Base-by-base conservation (phyloP, 2,888 invertebrate species). In the Erebia palarica region DNA sequence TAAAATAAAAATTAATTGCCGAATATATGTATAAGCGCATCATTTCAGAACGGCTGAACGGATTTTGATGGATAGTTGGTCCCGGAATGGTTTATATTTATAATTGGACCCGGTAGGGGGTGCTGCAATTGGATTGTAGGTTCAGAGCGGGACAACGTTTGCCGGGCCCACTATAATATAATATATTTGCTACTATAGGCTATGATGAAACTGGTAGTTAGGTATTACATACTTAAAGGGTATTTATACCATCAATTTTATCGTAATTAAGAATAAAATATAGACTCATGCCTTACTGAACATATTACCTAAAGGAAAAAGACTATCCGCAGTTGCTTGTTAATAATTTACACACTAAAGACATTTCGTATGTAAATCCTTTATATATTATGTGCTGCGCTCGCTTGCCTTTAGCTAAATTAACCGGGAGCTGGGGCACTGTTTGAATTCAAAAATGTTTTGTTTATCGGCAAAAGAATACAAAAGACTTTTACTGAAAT, bases 341-440 rank as follows among this genome's bases (percentile, higher is more conserved):
- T n/a, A 60, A 72, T 68, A 60, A 65, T 69, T 57, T 65, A 65
- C 61, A 44, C 53, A 16, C n/a, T 36, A 72, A 72, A 72, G 65
- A 65, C 49, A 21, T 69, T 57, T 21, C 57, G 27, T 69, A 65
- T 57, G 65, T 51, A 36, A 57, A 69, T 69, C 4, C 44, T 47
- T 44, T 61, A 44, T 44, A 11, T 36, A 14, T 16, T 51, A n/a
- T 61, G 16, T 44, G 44, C 44, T 61, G 44, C 61, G 61, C 18
- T 61, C 44, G 44, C n/a, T 36, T 59, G 36, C 58, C 58, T 59
- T 59, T 36, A 59, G 36, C 27, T 13, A n/a, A 61, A 61, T 61
- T 61, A 61, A 61, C 61, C 8, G 13, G 27, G 18, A 61, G 47
- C 61, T 14, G 13, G 27, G 18, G 44, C 44, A 44, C 42, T 59